A percentile compares a stretch with the other conserved stretches of the same genome.
These are phyloP conservation scores for Troides aeacus DNA, from an alignment of 2,888 invertebrate species.

Conservation along the genomic window DNA sequence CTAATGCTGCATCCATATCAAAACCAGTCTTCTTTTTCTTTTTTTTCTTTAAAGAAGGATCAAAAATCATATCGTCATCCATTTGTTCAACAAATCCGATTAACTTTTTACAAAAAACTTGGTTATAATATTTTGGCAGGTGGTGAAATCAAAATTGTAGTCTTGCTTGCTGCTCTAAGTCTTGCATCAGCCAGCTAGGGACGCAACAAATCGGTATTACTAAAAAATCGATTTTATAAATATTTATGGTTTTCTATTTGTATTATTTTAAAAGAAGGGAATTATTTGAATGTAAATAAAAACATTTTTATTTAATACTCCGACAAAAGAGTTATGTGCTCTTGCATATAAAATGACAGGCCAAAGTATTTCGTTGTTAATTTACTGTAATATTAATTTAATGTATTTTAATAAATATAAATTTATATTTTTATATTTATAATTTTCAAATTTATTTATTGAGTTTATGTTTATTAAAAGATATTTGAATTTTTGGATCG, in stretches of 20 bases:
- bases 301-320: not conserved
- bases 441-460: no score
- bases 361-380: no score
- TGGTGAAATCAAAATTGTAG: conserved; percentile 54
- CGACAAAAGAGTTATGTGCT: not conserved
- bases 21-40: conserved; percentile 98
- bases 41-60: conserved; percentile 94
- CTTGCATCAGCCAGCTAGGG: conserved; percentile 62
- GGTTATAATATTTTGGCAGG: conserved; percentile 67
- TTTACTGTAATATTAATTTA: no score
- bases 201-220: conserved; percentile 2
- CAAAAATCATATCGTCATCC: conserved; percentile 86
- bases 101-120: conserved; percentile 43
- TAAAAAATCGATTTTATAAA: conserved; percentile 4
- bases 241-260: not conserved
- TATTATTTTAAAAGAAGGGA: not conserved
- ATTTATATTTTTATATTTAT: no score
- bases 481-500: no score
- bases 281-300: not conserved
- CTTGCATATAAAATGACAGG: not conserved
- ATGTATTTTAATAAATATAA: no score
- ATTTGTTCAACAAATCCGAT: conserved; percentile 50
- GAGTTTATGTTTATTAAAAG: no score
- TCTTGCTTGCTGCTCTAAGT: conserved; percentile 17
- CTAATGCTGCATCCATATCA: conserved; percentile 92